Base-by-base conservation (phyloP, 2,797 vertebrate genomes). In the Antennarius maculatus region DNA sequence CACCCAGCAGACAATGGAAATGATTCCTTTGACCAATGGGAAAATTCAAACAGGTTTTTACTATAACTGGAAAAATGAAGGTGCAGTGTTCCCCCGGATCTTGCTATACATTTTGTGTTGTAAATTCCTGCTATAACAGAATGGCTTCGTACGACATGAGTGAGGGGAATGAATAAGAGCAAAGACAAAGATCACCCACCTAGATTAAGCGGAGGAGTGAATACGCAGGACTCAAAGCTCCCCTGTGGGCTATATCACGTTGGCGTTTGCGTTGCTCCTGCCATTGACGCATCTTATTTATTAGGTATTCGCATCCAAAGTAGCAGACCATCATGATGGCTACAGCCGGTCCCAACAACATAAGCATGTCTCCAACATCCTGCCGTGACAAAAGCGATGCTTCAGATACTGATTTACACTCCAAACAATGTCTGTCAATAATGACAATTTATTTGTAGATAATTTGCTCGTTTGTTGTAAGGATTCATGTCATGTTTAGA, bases 201-300 rank as follows among this genome's bases (percentile, higher is more conserved):
- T 52, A 94, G 81, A 86, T 90, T 93, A 39, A 93, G 86, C 0
- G 94, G 93, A 18, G 93, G 93, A 28, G 93, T 91, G 6, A 93
- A 83, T 48, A 93, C 90, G 69, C 93, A 93, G 67, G 94, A 66
- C 91, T 93, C 49, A 93, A 94, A 9, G 94, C 94, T n/a, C 94
- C 94, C 79, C 95, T 94, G 67, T 95, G 95, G 50, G 95, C 95
- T 92, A 95, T 95, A 39, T 95, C 94, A 5, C 93, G 89, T 69
- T 95, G 95, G 4, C 95, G 23, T 23, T 23, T 23, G 23, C 23
- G 89, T 46, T 95, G 94, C 77, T 95, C 93, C 83, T 95, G 95
- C 81, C 95, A 94, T 59, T 94, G 88, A 7, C 95, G 94, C 92
- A 95, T 92, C 85, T 95, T 23, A 23, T 23, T 23, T 1, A 23